Percentiles rank a stretch among this genome's conserved stretches.
These are phyloP conservation scores for Nothoprocta pentlandii DNA, from an alignment of 2,113 vertebrate species.

Conservation along the genomic window DNA sequence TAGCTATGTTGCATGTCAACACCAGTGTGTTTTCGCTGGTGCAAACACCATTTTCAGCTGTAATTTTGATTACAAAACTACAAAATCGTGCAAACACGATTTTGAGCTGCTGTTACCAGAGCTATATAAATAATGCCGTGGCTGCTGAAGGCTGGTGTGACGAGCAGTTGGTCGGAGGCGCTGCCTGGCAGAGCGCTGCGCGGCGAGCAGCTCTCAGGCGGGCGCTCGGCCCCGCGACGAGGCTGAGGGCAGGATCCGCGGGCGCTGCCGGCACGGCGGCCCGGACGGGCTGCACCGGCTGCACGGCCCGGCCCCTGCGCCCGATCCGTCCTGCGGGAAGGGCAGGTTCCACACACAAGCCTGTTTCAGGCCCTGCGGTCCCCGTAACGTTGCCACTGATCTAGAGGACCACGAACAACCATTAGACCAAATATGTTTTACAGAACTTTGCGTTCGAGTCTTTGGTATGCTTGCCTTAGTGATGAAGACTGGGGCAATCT, in stretches of 20 bases:
- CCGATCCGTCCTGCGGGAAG: too few species aligned
- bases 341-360: too few species aligned
- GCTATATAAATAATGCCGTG: background rate
- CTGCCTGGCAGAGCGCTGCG: fast-evolving
- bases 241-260: too few species aligned
- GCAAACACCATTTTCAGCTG: background rate
- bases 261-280: too few species aligned
- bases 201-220: too few species aligned
- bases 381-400: background rate
- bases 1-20: background rate
- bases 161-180: too few species aligned
- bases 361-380: background rate
- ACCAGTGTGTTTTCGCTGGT: background rate
- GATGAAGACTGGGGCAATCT: background rate
- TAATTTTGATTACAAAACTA: background rate
- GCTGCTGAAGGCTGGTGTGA: too few species aligned
- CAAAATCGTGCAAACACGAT: background rate
- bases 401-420: background rate
- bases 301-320: background rate
- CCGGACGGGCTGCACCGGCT: background rate
- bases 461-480: background rate
- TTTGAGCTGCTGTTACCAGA: background rate
- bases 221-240: too few species aligned
- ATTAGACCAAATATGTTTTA: background rate
- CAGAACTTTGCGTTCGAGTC: background rate